phyloP scores from a whole-genome alignment of 2,113 vertebrate species.

The Eubucco bourcierii region DNA sequence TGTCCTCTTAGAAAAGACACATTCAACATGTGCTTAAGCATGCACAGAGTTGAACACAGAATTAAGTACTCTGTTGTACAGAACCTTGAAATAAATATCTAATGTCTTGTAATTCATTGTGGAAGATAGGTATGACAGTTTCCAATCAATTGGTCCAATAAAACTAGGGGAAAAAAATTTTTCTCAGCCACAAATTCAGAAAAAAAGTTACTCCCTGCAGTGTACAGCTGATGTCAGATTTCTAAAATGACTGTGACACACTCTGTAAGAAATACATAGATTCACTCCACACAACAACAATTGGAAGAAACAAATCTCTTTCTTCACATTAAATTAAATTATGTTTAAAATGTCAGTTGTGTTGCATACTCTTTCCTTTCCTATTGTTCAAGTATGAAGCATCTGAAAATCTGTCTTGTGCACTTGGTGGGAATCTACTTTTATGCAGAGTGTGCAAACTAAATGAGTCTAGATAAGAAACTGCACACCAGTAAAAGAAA shows the following conservation, averaged over 20 bases:
- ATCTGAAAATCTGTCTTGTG: background rate
- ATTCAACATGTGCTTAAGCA: background rate
- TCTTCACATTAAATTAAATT: background rate
- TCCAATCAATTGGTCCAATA: background rate
- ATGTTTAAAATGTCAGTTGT: background rate
- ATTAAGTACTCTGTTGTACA: background rate
- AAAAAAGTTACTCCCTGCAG: background rate
- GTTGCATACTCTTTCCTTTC: background rate
- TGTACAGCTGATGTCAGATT: background rate
- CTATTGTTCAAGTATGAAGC: background rate
- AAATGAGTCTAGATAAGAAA: too few species aligned
- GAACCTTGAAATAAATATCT: background rate
- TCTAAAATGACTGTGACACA: background rate
- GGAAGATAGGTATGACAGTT: background rate
- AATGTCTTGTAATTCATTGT: background rate
- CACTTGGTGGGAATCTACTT: too few species aligned
- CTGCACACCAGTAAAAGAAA: too few species aligned
- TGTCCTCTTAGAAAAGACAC: background rate
- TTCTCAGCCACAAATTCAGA: slow-evolving; percentile 9
- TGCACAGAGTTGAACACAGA: background rate
- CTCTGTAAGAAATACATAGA: background rate
- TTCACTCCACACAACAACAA: background rate
- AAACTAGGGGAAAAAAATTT: too few species aligned
- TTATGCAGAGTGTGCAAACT: too few species aligned
- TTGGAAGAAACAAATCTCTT: background rate